A percentile compares a stretch with the other conserved stretches of the same genome.
Evolutionary conservation across 2,113 vertebrate genomes (phyloP).

Genomic region (Salvelinus namaycush): DNA sequence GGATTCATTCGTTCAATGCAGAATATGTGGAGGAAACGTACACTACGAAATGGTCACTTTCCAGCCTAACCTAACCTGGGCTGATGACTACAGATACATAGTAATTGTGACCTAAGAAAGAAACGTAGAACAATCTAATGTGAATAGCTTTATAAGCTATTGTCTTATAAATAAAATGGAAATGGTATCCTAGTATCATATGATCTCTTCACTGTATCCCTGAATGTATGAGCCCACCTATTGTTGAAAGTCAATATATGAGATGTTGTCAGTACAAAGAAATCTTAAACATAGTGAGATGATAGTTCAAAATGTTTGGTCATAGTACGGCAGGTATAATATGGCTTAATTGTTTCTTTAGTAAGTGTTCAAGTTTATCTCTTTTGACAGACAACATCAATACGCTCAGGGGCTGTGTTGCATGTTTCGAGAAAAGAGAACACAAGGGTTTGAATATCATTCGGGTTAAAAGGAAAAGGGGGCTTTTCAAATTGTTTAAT

Average conservation of each 20-base stretch:
- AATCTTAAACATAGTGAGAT: slow-evolving; percentile 18
- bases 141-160: not conserved
- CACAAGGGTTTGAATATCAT: slow-evolving; percentile 4
- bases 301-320: slow-evolving; percentile 27
- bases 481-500: slow-evolving; percentile 5
- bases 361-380: slow-evolving; percentile 31
- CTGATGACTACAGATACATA: not conserved
- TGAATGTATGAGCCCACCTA: slow-evolving; percentile 37
- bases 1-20: slow-evolving; percentile 69
- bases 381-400: slow-evolving; percentile 12
- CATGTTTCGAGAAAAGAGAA: slow-evolving; percentile 45
- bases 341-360: slow-evolving; percentile 65
- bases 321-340: slow-evolving; percentile 21
- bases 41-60: not conserved
- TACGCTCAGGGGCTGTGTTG: slow-evolving; percentile 53
- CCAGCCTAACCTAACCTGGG: not conserved
- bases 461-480: slow-evolving; percentile 28
- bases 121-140: not conserved
- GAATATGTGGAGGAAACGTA: slow-evolving; percentile 25
- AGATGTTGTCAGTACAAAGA: not conserved
- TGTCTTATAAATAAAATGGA: not conserved
- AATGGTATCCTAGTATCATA: not conserved
- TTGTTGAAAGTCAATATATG: slow-evolving; percentile 9
- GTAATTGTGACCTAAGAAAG: not conserved
- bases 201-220: slow-evolving; percentile 25